Conservation (phyloP, 2,888 invertebrate genomes). For the Monoplex corrugatus region DNA sequence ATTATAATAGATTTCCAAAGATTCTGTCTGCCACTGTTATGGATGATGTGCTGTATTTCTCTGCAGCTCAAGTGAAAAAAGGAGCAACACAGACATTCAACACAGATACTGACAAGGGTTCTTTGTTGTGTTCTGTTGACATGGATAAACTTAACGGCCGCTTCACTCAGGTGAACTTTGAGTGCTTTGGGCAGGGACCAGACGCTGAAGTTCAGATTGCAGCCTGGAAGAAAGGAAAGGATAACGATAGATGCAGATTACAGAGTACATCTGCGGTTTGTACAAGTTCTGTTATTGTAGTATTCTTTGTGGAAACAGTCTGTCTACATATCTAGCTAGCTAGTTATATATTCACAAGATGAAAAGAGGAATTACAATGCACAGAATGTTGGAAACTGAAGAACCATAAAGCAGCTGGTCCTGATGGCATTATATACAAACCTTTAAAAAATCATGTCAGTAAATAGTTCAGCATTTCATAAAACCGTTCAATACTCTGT, state of each 20-base stretch:
- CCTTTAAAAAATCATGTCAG: no score
- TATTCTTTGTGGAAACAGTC: no score
- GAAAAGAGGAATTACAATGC: no score
- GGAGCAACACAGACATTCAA: background rate
- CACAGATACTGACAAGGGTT: slow-evolving; percentile 42
- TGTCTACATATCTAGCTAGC: no score
- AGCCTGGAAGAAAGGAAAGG: slow-evolving; percentile 39
- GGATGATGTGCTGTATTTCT: slow-evolving; percentile 48
- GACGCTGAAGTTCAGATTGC: background rate
- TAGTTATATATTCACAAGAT: no score
- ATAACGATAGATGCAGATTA: background rate
- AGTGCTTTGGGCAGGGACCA: slow-evolving; percentile 55
- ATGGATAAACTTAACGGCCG: slow-evolving; percentile 49
- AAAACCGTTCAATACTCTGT: no score
- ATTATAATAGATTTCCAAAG: slow-evolving; percentile 54
- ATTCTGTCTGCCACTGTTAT: slow-evolving; percentile 60
- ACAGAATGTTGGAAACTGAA: no score
- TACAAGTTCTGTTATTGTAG: no score
- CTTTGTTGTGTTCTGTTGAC: slow-evolving; percentile 59
- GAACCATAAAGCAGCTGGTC: no score
- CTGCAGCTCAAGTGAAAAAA: slow-evolving; percentile 32
- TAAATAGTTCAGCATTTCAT: no score
- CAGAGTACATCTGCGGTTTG: no score
- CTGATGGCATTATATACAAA: no score
- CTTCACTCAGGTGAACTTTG: slow-evolving; percentile 51